These are phyloP conservation scores for Hypercompe scribonia DNA, from an alignment of 2,888 invertebrate species.

Conservation along the genomic window DNA sequence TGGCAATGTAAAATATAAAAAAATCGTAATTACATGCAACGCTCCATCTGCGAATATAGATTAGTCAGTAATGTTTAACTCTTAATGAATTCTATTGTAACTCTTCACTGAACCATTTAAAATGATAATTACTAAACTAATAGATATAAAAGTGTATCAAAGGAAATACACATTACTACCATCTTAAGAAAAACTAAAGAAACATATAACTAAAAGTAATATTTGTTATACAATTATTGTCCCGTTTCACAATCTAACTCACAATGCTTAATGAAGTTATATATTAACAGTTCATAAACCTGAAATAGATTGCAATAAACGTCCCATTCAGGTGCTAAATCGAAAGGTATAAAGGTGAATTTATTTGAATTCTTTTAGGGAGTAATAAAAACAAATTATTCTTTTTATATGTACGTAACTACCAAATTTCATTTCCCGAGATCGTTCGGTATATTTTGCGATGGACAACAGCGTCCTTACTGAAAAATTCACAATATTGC, in stretches of 20 bases:
- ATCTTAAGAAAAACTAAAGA: no score
- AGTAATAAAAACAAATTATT: constrained; percentile 11
- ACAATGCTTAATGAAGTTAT: background rate
- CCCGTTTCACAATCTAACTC: background rate
- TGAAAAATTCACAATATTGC: constrained; percentile 19
- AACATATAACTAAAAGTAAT: background rate
- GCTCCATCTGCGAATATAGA: no score
- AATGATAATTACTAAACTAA: no score
- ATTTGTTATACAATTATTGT: no score
- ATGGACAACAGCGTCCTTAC: constrained; percentile 6
- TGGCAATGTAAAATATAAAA: no score
- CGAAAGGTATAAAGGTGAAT: background rate
- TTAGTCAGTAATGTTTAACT: no score
- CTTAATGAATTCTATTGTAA: no score
- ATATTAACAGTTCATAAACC: background rate
- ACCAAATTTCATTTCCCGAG: constrained; percentile 8
- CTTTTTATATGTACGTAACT: constrained; percentile 11
- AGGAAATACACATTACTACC: no score
- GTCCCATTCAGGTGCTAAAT: background rate
- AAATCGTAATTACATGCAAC: no score
- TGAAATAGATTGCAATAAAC: background rate
- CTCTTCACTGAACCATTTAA: no score
- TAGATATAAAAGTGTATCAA: no score
- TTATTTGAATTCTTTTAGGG: constrained; percentile 8
- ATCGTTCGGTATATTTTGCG: background rate